These are phyloP conservation scores for Temnothorax unifasciatus DNA, from an alignment of 2,888 invertebrate species.

Conservation along the genomic window DNA sequence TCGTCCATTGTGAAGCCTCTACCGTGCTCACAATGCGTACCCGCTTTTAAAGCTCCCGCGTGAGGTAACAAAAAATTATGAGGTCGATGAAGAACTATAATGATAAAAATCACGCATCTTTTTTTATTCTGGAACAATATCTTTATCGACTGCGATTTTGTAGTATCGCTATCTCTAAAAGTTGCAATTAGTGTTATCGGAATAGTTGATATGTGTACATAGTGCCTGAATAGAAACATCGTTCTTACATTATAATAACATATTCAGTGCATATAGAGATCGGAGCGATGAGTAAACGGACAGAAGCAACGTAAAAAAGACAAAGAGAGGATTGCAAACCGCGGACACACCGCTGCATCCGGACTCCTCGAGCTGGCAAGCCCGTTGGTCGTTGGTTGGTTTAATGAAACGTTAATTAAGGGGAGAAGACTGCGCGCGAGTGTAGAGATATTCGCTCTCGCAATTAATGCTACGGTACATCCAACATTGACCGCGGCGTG, in stretches of 20 bases:
- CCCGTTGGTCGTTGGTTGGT: constrained; percentile 46
- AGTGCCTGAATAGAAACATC: not conserved
- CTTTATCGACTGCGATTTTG: constrained; percentile 10
- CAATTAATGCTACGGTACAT: constrained; percentile 69
- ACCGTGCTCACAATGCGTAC: constrained; percentile 59
- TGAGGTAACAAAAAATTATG: constrained; percentile 43
- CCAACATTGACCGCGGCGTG: constrained; percentile 49
- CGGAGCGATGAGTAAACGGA: not conserved
- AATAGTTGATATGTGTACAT: not conserved
- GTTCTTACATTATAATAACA: not conserved
- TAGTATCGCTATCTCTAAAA: not conserved
- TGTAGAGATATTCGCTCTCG: constrained; percentile 73
- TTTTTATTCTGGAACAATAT: not conserved
- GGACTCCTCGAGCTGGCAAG: constrained; percentile 35
- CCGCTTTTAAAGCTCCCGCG: constrained; percentile 46
- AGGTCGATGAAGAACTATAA: not conserved
- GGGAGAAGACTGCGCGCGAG: constrained; percentile 54
- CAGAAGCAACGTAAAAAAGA: not conserved
- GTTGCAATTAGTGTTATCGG: not conserved
- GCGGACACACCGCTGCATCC: constrained; percentile 14
- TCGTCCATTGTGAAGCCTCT: constrained; percentile 60
- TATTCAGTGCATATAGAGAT: not conserved
- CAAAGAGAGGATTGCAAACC: not conserved
- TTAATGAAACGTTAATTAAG: constrained; percentile 77
- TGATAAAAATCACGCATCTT: not conserved